phyloP scores from a whole-genome alignment of 53 echinoderm and acorn worm genomes.

The Antedon mediterranea region DNA sequence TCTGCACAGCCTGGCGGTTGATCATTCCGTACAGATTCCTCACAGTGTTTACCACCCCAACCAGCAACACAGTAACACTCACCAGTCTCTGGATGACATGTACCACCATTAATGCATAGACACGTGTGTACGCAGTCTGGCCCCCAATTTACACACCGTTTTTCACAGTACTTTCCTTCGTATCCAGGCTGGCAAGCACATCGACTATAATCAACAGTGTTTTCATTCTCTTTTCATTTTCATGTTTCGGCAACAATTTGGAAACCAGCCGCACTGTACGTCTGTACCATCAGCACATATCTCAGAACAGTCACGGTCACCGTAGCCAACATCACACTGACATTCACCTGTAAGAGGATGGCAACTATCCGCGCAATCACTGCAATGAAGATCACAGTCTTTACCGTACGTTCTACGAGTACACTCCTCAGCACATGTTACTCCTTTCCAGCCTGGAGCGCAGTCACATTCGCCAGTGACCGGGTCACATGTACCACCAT shows the following conservation, averaged over 20 bases:
- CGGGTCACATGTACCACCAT: not conserved
- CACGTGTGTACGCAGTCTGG: not conserved
- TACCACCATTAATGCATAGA: constrained; percentile 39
- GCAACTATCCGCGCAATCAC: constrained; percentile 2
- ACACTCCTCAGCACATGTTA: constrained; percentile 20
- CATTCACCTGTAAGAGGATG: not conserved
- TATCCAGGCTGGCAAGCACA: not conserved
- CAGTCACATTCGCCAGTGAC: not conserved
- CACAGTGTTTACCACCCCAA: constrained; percentile 65
- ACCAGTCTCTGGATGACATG: constrained; percentile 80
- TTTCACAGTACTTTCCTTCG: not conserved
- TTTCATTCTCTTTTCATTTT: no score
- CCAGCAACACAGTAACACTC: constrained; percentile 90
- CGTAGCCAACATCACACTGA: not conserved
- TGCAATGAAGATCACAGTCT: constrained; percentile 39
- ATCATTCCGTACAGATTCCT: no score
- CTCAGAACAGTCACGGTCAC: not conserved
- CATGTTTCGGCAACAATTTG: not conserved
- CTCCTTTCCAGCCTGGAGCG: not conserved
- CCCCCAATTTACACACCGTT: not conserved
- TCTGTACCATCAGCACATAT: not conserved
- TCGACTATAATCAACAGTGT: not conserved
- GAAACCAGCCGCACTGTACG: not conserved
- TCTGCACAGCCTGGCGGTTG: no score
- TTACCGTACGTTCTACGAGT: constrained; percentile 58